Conservation (phyloP, 37 sponge, comb jelly and placozoan species). For the Beroe ovata region DNA sequence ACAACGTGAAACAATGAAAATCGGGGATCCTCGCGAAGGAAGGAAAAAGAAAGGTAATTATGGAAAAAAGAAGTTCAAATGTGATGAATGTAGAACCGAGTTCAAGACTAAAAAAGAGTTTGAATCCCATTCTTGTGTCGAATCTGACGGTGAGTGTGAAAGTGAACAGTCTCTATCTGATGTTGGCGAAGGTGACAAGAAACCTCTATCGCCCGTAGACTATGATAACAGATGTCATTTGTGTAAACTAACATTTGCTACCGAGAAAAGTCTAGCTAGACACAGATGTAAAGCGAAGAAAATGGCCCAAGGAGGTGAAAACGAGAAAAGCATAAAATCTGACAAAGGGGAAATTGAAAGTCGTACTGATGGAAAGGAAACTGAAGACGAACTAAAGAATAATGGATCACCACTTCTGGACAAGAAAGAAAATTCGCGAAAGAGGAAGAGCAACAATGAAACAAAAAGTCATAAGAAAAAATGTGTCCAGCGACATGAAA, state of each 20-base stretch:
- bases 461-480: too few relatives aligned
- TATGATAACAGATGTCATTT: too few relatives aligned
- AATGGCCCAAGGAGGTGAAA: too few relatives aligned
- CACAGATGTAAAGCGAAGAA: constrained; percentile 4
- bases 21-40: neutral
- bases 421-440: too few relatives aligned
- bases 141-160: neutral
- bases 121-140: neutral
- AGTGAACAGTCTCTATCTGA: neutral
- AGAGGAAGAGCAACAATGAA: too few relatives aligned
- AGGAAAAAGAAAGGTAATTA: neutral
- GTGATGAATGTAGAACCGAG: neutral
- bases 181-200: neutral
- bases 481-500: too few relatives aligned
- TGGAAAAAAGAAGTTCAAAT: neutral
- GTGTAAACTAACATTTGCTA: neutral
- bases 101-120: neutral
- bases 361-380: too few relatives aligned
- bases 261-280: neutral
- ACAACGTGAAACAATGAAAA: neutral
- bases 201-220: too few relatives aligned
- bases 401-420: too few relatives aligned
- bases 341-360: too few relatives aligned
- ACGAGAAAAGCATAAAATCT: too few relatives aligned
- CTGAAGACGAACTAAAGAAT: too few relatives aligned